These are phyloP conservation scores for Protonemura montana DNA, from an alignment of 2,888 invertebrate genomes.

Conservation along the genomic window DNA sequence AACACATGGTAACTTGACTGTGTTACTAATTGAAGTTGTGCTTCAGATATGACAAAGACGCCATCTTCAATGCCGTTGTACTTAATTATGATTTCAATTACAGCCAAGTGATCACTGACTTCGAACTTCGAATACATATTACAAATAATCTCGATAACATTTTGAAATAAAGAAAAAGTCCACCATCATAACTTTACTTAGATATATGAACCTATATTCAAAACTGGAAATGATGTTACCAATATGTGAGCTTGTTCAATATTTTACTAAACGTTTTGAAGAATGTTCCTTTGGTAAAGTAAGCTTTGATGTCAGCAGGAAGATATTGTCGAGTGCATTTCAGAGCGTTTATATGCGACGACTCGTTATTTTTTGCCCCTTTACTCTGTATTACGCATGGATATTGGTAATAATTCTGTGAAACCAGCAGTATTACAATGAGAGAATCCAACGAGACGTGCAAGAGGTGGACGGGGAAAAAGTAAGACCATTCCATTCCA, in stretches of 20 bases:
- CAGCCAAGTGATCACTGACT: neutral
- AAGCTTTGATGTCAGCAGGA: neutral
- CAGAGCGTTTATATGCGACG: neutral
- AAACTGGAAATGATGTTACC: too few species aligned
- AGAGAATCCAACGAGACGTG: conserved; percentile 31
- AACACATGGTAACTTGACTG: neutral
- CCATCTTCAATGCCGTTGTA: neutral
- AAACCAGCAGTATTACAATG: conserved; percentile 38
- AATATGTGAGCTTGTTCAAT: too few species aligned
- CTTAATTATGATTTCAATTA: neutral
- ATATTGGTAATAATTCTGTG: conserved; percentile 27
- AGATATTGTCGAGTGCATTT: neutral
- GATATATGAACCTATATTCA: too few species aligned
- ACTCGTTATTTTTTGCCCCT: neutral
- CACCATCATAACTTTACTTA: too few species aligned
- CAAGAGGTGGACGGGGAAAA: neutral
- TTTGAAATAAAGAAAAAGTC: too few species aligned
- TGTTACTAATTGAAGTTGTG: neutral
- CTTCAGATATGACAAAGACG: neutral
- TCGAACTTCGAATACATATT: neutral
- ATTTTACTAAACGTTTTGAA: too few species aligned
- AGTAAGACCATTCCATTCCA: conserved; percentile 25
- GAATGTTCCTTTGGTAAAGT: too few species aligned
- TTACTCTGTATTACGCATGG: conserved; percentile 9
- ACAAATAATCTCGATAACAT: neutral